Conservation (phyloP, 92 coral and sea anemone genomes). For the Ricordea florida region DNA sequence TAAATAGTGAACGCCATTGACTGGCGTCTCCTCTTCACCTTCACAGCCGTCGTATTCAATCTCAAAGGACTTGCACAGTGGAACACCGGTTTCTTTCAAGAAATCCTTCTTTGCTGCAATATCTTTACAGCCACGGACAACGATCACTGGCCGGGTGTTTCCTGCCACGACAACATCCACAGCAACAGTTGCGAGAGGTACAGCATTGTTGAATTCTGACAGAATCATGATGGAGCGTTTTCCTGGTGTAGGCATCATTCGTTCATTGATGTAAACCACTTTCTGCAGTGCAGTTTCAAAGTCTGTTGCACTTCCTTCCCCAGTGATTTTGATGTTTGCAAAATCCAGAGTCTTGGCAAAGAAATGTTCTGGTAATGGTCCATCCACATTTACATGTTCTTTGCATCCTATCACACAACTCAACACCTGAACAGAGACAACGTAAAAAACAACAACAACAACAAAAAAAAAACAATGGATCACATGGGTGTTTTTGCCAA, state of each 20-base stretch:
- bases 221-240: slow-evolving; percentile 65
- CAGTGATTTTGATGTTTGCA: slow-evolving; percentile 61
- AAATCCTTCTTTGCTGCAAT: slow-evolving; percentile 18
- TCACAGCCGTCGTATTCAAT: slow-evolving; percentile 62
- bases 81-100: slow-evolving; percentile 70
- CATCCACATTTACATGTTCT: slow-evolving; percentile 82
- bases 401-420: slow-evolving; percentile 82
- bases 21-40: slow-evolving; percentile 44
- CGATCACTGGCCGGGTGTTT: slow-evolving; percentile 67
- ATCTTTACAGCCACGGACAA: slow-evolving; percentile 47
- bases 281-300: slow-evolving; percentile 72
- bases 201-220: slow-evolving; percentile 40
- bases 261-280: slow-evolving; percentile 83
- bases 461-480: too few species aligned
- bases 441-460: too few species aligned
- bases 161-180: slow-evolving; percentile 58
- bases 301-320: slow-evolving; percentile 75
- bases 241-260: slow-evolving; percentile 85
- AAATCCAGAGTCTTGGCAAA: slow-evolving; percentile 53
- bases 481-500: too few species aligned
- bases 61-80: slow-evolving; percentile 57
- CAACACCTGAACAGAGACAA: slow-evolving; percentile 68
- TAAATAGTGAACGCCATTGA: slow-evolving; percentile 56
- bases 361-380: slow-evolving; percentile 76
- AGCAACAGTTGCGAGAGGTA: slow-evolving; percentile 31